phyloP scores from a whole-genome alignment of 2,797 vertebrate genomes.

The Danionella dracula region DNA sequence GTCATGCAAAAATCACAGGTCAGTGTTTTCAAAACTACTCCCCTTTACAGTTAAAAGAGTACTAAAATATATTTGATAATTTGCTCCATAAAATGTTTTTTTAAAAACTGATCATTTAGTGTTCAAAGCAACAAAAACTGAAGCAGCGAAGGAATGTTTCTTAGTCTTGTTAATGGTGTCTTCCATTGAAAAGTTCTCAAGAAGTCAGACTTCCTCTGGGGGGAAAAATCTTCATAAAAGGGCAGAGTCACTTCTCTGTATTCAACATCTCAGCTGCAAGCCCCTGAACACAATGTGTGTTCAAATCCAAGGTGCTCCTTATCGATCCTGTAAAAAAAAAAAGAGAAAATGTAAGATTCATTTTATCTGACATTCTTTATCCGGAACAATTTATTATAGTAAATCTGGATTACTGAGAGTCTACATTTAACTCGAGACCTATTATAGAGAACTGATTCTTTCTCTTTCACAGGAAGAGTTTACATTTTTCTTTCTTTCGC shows the following conservation, averaged over 20 bases:
- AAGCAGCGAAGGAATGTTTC: slow-evolving; percentile 34
- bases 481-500: no score
- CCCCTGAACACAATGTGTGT: slow-evolving; percentile 17
- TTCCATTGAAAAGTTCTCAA: slow-evolving; percentile 33
- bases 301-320: slow-evolving; percentile 15
- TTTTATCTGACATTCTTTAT: no score
- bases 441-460: no score
- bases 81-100: neutral
- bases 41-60: neutral
- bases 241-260: neutral
- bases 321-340: neutral
- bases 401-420: no score
- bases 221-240: slow-evolving; percentile 5
- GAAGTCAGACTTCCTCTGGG: slow-evolving; percentile 34
- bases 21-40: neutral
- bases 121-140: slow-evolving; percentile 23
- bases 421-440: no score
- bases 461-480: no score
- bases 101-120: slow-evolving; percentile 10
- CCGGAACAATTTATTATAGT: no score
- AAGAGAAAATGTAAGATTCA: neutral
- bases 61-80: slow-evolving; percentile 12
- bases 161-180: slow-evolving; percentile 17
- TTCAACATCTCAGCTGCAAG: slow-evolving; percentile 32
- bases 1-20: slow-evolving; percentile 1